Evolutionary conservation across 2,113 vertebrate genomes (phyloP).

Genomic region (Pterophyllum scalare): DNA sequence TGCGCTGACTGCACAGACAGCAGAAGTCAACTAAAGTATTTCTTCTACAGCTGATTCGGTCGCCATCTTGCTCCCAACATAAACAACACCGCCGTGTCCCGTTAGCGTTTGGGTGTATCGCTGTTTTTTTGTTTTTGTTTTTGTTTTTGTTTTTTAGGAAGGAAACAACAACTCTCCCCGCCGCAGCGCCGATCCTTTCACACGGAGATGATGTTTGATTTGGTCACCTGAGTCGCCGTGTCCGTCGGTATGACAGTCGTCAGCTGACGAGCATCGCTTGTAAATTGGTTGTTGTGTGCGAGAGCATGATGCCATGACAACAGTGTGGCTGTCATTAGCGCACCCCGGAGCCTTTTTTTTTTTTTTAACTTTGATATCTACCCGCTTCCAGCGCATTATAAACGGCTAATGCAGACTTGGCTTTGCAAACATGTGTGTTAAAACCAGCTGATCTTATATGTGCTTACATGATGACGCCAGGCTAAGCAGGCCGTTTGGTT

Average conservation of each 20-base stretch:
- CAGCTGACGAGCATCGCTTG: slow-evolving; percentile 29
- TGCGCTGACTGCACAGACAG: neutral
- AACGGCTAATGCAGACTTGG: accelerated
- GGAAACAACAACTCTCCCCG: neutral
- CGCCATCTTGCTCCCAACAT: slow-evolving; percentile 83
- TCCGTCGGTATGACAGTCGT: slow-evolving; percentile 42
- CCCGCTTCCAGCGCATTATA: no score
- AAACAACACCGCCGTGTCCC: slow-evolving; percentile 73
- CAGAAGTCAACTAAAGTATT: slow-evolving; percentile 52
- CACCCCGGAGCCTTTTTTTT: neutral
- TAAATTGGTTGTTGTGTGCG: slow-evolving; percentile 17
- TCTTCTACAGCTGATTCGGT: slow-evolving; percentile 77
- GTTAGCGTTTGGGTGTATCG: slow-evolving; percentile 12
- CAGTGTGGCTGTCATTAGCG: slow-evolving; percentile 41
- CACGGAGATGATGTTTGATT: slow-evolving; percentile 23
- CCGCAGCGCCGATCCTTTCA: neutral
- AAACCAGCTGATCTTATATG: neutral
- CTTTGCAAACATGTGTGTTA: neutral
- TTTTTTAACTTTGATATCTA: neutral
- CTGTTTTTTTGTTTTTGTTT: neutral
- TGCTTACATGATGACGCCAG: neutral
- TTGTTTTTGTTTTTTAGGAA: neutral
- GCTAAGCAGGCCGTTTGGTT: neutral
- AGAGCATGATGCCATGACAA: slow-evolving; percentile 71
- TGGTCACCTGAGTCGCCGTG: slow-evolving; percentile 48